These are phyloP conservation scores for Anisognathus igniventris DNA, from an alignment of 2,797 vertebrate genomes.

Conservation along the genomic window DNA sequence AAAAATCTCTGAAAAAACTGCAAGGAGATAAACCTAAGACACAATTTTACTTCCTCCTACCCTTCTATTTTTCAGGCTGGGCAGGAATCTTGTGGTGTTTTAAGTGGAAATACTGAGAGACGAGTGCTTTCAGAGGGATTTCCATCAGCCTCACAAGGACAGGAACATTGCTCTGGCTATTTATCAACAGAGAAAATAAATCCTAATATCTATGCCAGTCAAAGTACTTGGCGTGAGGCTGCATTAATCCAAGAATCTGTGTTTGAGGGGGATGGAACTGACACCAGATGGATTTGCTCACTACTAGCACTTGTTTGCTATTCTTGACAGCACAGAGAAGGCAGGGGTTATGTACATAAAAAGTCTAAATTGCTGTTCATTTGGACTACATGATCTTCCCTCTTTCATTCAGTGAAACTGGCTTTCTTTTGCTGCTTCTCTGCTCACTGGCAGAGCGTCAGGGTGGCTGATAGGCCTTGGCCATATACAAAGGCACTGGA, in stretches of 20 bases:
- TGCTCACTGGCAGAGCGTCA: background rate
- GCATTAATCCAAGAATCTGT: background rate
- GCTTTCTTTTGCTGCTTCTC: background rate
- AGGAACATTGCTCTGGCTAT: constrained; percentile 5
- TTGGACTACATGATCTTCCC: background rate
- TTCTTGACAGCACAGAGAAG: constrained; percentile 21
- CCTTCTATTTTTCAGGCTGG: constrained; percentile 3
- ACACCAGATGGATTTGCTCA: constrained; percentile 17
- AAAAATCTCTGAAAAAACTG: constrained; percentile 14
- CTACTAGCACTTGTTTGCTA: constrained; percentile 34
- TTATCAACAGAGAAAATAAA: constrained; percentile 25
- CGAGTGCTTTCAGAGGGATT: constrained; percentile 23
- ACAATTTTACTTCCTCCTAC: background rate
- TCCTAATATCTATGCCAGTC: constrained; percentile 15
- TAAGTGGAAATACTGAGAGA: constrained; percentile 25
- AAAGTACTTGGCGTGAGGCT: background rate
- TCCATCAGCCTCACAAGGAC: background rate
- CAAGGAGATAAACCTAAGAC: constrained; percentile 13
- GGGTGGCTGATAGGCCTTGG: background rate
- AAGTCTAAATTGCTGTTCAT: background rate
- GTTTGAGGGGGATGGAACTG: background rate
- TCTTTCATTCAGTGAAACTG: background rate
- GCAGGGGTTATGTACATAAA: background rate
- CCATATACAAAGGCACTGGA: background rate
- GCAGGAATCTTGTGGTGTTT: constrained; percentile 29